Evolutionary conservation across 2,888 invertebrate species (phyloP), one percentile per base, ranked within the genome.

Genomic region (Lasioglossum villosulum): DNA sequence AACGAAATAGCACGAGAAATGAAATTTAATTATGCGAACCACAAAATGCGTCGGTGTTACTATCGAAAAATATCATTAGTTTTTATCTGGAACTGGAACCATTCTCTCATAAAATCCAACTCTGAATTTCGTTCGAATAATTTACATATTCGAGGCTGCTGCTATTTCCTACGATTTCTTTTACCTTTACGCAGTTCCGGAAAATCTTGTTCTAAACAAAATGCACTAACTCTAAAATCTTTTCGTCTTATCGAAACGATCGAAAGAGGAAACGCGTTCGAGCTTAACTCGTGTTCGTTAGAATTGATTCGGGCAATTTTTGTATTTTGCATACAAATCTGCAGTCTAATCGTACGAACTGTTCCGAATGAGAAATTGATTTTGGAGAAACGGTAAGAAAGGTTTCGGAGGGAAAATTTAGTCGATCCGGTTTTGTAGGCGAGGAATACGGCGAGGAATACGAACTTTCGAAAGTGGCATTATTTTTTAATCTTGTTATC

Each of bases 401-500:
- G 52, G 0, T 52, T 8, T 52, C 23, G 23, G 5, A 52, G 8
- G 23, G 19, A 2, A 52, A 52, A 52, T 52, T 52, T 52, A 3
- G 52, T 52, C 8, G 52, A 23, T 23, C 52, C 27, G 27, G 27
- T 27, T 59, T 59, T 14, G 5, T 14, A 27, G 27, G 4, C 27
- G n/a, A n/a, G n/a, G n/a, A n/a, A n/a, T n/a, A n/a, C n/a, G 27
- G 59, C 27, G 59, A 59, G 59, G 27, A n/a, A 30, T 19, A 8
- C 16, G 30, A 34, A 66, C n/a, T 66, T 66, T 66, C 30, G 16
- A n/a, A 27, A n/a, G 30, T 5, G 16, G 14, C 19, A 34, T 66
- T 66, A 19, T 59, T 59, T 59, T 59, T 59, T 59, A 59, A 59
- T 34, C 66, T 66, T 34, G 8, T 66, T 34, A 30, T 66, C 66